These are phyloP conservation scores for Coracias cyanogaster DNA, from an alignment of 2,797 vertebrate species.

Conservation along the genomic window DNA sequence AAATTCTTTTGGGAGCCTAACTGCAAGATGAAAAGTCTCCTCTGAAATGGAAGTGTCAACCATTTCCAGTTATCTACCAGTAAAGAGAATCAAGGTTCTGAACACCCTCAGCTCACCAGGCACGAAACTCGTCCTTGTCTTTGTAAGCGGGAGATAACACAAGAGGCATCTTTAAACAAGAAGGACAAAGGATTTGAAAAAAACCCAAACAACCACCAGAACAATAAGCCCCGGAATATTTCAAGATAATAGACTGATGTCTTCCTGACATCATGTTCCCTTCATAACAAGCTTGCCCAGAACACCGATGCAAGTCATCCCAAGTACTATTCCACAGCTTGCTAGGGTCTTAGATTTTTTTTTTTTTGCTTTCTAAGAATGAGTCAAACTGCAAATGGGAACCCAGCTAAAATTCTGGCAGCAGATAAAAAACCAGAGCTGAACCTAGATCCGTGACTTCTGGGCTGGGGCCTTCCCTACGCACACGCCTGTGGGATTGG, in stretches of 20 bases:
- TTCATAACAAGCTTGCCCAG: neutral
- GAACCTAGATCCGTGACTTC: neutral
- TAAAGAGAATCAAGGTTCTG: neutral
- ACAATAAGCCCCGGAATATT: neutral
- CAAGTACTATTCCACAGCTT: neutral
- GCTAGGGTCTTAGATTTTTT: neutral
- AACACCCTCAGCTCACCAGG: neutral
- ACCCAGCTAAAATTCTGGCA: neutral
- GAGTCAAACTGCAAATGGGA: neutral
- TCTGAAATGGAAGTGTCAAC: neutral
- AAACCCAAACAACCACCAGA: neutral
- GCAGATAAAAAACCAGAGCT: neutral
- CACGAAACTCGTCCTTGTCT: neutral
- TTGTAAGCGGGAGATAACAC: neutral
- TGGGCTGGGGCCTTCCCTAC: neutral
- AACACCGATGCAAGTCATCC: neutral
- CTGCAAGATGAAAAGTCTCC: neutral
- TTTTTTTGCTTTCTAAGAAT: neutral
- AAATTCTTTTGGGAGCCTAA: neutral
- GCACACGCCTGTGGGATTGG: accelerated
- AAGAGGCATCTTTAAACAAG: neutral
- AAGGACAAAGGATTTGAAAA: neutral
- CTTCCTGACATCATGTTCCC: neutral
- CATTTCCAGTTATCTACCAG: neutral
- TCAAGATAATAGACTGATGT: neutral